Percentiles rank a stretch among this genome's conserved stretches.
These are phyloP conservation scores for Pogonocherus hispidulus DNA, from an alignment of 2,888 invertebrate genomes.

Conservation along the genomic window DNA sequence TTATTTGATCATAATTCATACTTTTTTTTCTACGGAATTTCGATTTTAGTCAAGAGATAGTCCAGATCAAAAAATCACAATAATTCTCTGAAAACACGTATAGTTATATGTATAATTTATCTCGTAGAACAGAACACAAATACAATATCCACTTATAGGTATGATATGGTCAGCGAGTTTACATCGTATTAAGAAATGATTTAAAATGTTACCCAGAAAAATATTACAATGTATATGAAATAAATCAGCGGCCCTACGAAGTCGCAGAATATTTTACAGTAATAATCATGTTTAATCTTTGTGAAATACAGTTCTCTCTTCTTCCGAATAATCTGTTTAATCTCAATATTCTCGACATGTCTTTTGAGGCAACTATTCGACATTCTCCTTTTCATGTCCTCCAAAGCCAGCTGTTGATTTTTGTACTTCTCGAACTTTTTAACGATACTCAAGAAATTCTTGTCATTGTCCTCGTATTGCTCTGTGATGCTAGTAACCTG, in stretches of 20 bases:
- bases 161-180: no score
- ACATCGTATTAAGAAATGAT: conserved; percentile 1
- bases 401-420: conserved; percentile 22
- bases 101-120: no score
- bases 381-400: background rate
- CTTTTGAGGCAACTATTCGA: background rate
- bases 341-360: background rate
- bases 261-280: background rate
- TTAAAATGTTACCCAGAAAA: conserved; percentile 35
- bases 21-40: no score
- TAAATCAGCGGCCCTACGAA: conserved; percentile 22
- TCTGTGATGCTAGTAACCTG: background rate
- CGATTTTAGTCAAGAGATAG: no score
- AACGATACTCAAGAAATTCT: conserved; percentile 23
- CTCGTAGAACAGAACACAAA: no score
- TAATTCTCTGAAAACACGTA: no score
- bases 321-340: background rate
- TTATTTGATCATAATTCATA: no score
- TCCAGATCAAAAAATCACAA: no score
- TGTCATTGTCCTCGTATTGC: background rate
- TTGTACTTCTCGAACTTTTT: conserved; percentile 32
- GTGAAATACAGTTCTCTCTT: background rate
- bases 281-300: background rate
- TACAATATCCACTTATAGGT: no score
- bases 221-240: conserved; percentile 29